Evolutionary conservation across 2,113 vertebrate genomes (phyloP), one percentile per base, ranked within the genome.

Genomic region (Hippopotamus amphibius): DNA sequence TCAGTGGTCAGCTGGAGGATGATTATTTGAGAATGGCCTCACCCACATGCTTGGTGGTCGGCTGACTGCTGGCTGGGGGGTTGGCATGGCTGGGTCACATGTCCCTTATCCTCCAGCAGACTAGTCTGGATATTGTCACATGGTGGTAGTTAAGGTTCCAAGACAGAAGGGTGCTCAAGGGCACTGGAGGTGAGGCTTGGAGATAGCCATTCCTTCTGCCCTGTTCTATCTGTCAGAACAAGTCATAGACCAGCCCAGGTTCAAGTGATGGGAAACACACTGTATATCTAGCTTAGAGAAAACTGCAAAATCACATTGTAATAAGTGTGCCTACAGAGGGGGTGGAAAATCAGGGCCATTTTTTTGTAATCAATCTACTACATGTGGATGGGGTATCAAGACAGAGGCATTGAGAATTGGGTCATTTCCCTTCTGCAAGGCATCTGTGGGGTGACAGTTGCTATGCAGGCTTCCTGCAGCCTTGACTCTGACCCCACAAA

Each of bases 241-340:
- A 96, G 24, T 92, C 55, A 74, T 5, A 80, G 88, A 46, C 11
- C 6, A 76, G 15, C 19, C 59, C 28, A 72, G 63, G 69, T 87
- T 93, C 37, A 74, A 94, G 26, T 13, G 5, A 5, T 5, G 7
- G n/a, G 19, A 85, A 82, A 66, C 9, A 87, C 0, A 12, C 0
- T 92, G 37, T 84, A 48, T 4, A 17, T 83, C 43, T 63, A 12
- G 2, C 55, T n/a, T 89, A 59, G 30, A 92, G 81, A n/a, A n/a
- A 93, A 80, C 19, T 61, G 6, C 65, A 95, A 79, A 89, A 77
- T 88, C 30, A 79, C 43, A 74, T 48, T 88, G 43, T 26, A 93
- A 48, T 80, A 26, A 81, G 4, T 55, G 2, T 61, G 57, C n/a
- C 43, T 48, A 50, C 9, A 66, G 50, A 41, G 84, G 2, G 14